Conservation (phyloP, 2,888 invertebrate species). For the Amiota minor region DNA sequence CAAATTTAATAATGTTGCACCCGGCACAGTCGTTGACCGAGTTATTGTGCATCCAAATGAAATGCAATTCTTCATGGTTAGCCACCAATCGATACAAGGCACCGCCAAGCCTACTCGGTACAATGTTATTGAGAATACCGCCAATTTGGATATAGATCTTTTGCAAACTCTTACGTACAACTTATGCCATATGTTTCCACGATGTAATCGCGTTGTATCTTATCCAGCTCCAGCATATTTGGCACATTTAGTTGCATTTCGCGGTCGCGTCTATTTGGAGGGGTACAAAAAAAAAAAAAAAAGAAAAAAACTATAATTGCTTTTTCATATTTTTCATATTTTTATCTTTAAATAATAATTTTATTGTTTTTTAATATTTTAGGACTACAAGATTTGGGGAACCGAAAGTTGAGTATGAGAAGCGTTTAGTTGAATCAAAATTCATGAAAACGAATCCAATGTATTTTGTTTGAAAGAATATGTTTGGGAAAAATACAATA, state of each 20-base stretch:
- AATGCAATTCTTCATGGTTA: conserved; percentile 90
- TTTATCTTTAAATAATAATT: conserved; percentile 11
- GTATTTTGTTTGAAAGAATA: conserved; percentile 83
- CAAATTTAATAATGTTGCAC: conserved; percentile 83
- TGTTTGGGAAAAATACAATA: too few species aligned
- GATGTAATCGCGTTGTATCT: conserved; percentile 88
- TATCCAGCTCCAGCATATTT: conserved; percentile 92
- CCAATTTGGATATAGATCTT: conserved; percentile 80
- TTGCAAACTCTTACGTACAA: conserved; percentile 87
- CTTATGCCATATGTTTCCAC: conserved; percentile 88
- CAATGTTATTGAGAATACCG: conserved; percentile 87
- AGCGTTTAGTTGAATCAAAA: conserved; percentile 75
- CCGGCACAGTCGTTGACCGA: conserved; percentile 91
- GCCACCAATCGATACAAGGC: conserved; percentile 83
- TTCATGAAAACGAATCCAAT: conserved; percentile 78
- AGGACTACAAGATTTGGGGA: conserved; percentile 64
- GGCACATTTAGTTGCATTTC: conserved; percentile 87
- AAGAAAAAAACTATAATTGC: too few species aligned
- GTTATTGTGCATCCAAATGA: conserved; percentile 89
- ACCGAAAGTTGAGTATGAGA: conserved; percentile 75
- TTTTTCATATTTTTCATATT: conserved; percentile 8
- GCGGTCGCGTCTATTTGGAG: conserved; percentile 75
- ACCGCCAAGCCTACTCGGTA: conserved; percentile 91
- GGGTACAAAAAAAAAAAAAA: conserved; percentile 60
- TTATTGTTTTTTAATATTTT: conserved; percentile 16